These are phyloP conservation scores for Schizotus pectinicornis DNA, from an alignment of 2,888 invertebrate species.

Conservation along the genomic window DNA sequence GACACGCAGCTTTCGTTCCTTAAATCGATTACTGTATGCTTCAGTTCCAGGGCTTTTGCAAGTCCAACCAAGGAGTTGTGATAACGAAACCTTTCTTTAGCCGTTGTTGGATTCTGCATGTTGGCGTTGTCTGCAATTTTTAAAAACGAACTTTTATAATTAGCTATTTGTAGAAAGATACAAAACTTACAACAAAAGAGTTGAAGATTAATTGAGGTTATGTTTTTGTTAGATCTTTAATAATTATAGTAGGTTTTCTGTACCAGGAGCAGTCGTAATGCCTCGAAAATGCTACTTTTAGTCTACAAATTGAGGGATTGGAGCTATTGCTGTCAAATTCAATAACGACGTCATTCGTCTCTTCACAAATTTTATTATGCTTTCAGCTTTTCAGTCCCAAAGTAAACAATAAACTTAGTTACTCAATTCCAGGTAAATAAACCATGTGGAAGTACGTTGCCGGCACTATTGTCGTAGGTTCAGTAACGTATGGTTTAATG, in stretches of 20 bases:
- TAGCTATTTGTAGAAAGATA: too few relatives aligned
- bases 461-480: conserved; percentile 48
- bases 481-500: conserved; percentile 51
- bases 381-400: background rate
- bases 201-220: background rate
- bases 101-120: conserved; percentile 1
- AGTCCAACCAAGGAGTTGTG: conserved; percentile 69
- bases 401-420: background rate
- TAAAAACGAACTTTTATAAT: background rate
- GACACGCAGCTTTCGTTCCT: conserved; percentile 70
- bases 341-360: background rate
- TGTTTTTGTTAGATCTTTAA: background rate
- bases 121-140: background rate
- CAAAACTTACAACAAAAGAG: too few relatives aligned
- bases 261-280: too few relatives aligned
- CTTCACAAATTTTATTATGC: background rate
- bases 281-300: background rate
- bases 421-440: background rate
- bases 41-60: conserved; percentile 66
- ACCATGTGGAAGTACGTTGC: conserved; percentile 53
- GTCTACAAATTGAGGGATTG: conserved; percentile 4
- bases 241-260: too few relatives aligned
- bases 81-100: conserved; percentile 51
- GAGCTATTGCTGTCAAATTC: background rate
- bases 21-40: conserved; percentile 69